Evolutionary conservation across 1,140 invertebrate species (phyloP).

Genomic region (Bombus polaris): DNA sequence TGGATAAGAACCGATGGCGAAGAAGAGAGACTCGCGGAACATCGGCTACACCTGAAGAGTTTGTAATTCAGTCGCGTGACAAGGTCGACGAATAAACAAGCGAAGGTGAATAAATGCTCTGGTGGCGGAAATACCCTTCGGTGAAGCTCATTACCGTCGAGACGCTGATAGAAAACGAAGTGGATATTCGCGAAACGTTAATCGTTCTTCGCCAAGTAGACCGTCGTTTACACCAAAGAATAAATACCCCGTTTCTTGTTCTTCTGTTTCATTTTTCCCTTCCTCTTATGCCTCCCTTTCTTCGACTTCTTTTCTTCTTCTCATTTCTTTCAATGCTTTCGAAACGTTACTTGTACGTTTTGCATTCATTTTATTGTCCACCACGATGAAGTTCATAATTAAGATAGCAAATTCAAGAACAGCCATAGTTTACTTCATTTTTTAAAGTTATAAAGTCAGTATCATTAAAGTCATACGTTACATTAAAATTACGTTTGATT

Average conservation of each 20-base stretch:
- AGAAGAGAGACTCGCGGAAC: constrained; percentile 26
- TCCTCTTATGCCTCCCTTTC: neutral
- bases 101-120: constrained; percentile 1
- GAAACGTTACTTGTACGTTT: neutral
- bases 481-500: neutral
- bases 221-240: neutral
- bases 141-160: constrained; percentile 24
- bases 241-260: neutral
- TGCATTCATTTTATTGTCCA: neutral
- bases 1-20: constrained; percentile 36
- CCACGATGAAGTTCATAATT: neutral
- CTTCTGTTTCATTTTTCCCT: neutral
- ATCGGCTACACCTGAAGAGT: constrained; percentile 20
- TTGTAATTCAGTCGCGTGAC: constrained; percentile 34
- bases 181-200: constrained; percentile 26
- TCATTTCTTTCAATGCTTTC: too few species aligned
- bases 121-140: constrained; percentile 9
- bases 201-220: constrained; percentile 9
- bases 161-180: constrained; percentile 16
- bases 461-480: neutral
- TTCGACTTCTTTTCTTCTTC: neutral
- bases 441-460: neutral
- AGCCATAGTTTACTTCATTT: neutral
- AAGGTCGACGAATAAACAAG: neutral
- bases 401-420: neutral